Base-by-base conservation (phyloP, 2,888 invertebrate species). In the Strigamia crassipes region DNA sequence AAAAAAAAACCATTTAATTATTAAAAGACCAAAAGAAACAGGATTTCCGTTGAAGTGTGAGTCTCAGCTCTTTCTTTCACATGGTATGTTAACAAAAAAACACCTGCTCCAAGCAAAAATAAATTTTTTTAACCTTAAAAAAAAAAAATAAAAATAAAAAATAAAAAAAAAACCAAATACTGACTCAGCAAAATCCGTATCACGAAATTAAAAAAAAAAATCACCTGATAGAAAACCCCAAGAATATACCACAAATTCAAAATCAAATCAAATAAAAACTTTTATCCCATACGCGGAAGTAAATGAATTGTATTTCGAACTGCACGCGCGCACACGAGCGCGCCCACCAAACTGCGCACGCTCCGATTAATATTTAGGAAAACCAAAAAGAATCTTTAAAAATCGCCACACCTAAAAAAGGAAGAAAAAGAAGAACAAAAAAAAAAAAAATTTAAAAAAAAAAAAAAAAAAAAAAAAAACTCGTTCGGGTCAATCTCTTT, bases 401-500 rank as follows among this genome's bases (percentile, higher is more conserved):
- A 12, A 66, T 2, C 61, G 61, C 61, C 61, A 21, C 61, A 66
- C 61, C 61, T 23, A 66, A n/a, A 23, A 12, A 21, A 18, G 13
- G 21, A n/a, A 23, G 12, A 66, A 66, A 23, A 66, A 66, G 12
- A 18, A 21, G 61, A 21, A 2, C 1, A 2, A 13, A n/a, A 21
- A 21, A 61, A 61, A 18, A 18, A 1, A 23, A 4, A 61, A 1
- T n/a, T n/a, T n/a, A n/a, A n/a, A n/a, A n/a, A n/a, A n/a, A 2
- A 15, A 2, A 13, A n/a, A 21, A 21, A 61, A 61, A 18, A 18
- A 1, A 23, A 4, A 61, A 1, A 18, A 66, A 66, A 66, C 61
- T 12, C 61, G 61, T 66, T 66, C 23, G 8, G 61, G 61, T 66
- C 61, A 66, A 66, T 66, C 61, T 66, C 61, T 66, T 21, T 6